phyloP scores from a whole-genome alignment of 2,888 invertebrate species.

The Mimumesa dahlbomi region DNA sequence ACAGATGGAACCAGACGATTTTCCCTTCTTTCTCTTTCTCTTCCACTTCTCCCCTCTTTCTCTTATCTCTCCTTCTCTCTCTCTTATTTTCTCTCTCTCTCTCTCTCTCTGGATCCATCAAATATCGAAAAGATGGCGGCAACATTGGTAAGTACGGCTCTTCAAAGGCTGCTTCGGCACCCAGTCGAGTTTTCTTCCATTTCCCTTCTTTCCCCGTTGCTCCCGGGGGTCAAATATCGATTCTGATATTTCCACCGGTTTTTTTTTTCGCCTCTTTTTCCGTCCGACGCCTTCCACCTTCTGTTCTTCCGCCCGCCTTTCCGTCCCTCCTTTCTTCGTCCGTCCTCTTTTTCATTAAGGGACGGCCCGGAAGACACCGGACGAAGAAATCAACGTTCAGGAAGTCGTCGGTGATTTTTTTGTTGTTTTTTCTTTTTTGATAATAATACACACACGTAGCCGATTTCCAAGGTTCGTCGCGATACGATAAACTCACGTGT shows the following conservation, averaged over 20 bases:
- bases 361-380: constrained; percentile 21
- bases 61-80: no score
- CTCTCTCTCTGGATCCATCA: constrained; percentile 48
- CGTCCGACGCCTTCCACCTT: constrained; percentile 36
- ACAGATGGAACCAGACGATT: background rate
- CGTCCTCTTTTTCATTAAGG: constrained; percentile 46
- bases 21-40: no score
- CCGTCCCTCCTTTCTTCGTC: background rate
- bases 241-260: constrained; percentile 65
- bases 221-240: constrained; percentile 69
- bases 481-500: no score
- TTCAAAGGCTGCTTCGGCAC: constrained; percentile 53
- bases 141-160: constrained; percentile 56
- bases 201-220: constrained; percentile 42
- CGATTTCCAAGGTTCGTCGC: no score
- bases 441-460: no score
- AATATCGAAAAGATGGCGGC: constrained; percentile 60
- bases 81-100: no score
- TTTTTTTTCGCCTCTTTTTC: constrained; percentile 14
- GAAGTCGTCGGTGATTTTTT: background rate
- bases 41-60: no score
- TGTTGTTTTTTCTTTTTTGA: no score
- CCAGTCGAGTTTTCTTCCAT: constrained; percentile 49
- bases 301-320: constrained; percentile 12
- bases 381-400: background rate